Evolutionary conservation across 2,888 invertebrate species (phyloP), one percentile per base, ranked within the genome.

Genomic region (Melanophora roralis): DNA sequence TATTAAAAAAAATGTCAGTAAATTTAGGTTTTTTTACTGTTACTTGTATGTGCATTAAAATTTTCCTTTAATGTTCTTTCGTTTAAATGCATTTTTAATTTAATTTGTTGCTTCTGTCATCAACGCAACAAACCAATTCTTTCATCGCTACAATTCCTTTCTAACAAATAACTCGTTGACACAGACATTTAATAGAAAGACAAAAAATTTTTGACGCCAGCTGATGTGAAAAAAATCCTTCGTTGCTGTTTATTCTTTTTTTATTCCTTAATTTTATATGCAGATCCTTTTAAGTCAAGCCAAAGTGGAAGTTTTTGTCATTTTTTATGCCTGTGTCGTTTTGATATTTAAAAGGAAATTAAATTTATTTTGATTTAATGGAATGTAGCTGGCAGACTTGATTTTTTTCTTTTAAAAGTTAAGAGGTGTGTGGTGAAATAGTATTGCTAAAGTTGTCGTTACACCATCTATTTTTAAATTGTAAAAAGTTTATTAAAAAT

Each of bases 281-380:
- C 32, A 65, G 49, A 60, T 67, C 49, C 74, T 74, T 67, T 74
- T 57, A 49, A 21, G 14, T 23, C 9, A 43, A 49, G 32, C 27
- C 34, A 67, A 67, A 67, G 51, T 51, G 67, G 74, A 74, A 59
- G 59, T 60, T 55, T 27, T 45, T 43, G 5, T 14, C 51, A 62
- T 16, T 40, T 57, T 21, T 32, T 49, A 2, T 65, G 6, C 32
- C 40, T 47, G n/a, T 45, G 2, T 36, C 47, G 8, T 55, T 5
- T 53, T 12, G 8, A 23, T 43, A n/a, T 14, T 65, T 38, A 40
- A 64, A 23, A 75, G 80, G 76, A 76, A 72, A 80, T 76, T 67
- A 72, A 67, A 68, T 62, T 72, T 43, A 72, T 76, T 67, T 80
- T 80, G 76, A 36, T 72, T 72, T 76, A 45, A 38, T 53, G 34